Evolutionary conservation across 2,888 invertebrate genomes (phyloP).

Genomic region (Cenopis cana): DNA sequence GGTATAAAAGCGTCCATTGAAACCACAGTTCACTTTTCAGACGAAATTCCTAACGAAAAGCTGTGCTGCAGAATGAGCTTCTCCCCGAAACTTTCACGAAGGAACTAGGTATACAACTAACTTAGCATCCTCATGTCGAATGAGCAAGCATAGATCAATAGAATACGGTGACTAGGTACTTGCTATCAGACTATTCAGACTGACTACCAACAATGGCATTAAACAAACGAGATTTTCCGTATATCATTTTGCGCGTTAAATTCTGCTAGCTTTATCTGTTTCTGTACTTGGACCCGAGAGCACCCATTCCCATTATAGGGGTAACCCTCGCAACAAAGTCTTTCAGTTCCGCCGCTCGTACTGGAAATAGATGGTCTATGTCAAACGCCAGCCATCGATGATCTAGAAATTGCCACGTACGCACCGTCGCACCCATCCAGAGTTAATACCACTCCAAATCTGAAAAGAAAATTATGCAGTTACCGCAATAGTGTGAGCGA

Average conservation of each 20-base stretch:
- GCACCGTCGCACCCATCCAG: conserved; percentile 75
- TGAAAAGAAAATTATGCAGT: conserved; percentile 45
- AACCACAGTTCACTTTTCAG: not conserved
- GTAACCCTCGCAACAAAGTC: conserved; percentile 57
- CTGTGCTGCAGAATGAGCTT: too few species aligned
- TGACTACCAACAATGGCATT: not conserved
- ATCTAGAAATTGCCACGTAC: conserved; percentile 73
- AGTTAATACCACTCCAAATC: conserved; percentile 65
- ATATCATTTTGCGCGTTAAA: not conserved
- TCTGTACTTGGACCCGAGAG: conserved; percentile 60
- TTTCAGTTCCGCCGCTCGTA: conserved; percentile 63
- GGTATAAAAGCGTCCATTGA: too few species aligned
- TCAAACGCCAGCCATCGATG: conserved; percentile 72
- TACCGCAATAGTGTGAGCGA: too few species aligned
- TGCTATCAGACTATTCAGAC: not conserved
- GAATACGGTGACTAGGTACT: too few species aligned
- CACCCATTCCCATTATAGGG: conserved; percentile 56
- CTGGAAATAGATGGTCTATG: conserved; percentile 68
- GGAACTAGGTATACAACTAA: not conserved
- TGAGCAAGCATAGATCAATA: not conserved
- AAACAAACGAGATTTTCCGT: not conserved
- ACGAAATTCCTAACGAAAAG: not conserved
- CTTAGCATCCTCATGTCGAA: not conserved
- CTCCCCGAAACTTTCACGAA: too few species aligned
- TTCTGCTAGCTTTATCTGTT: not conserved